A percentile compares a stretch with the other conserved stretches of the same genome.
phyloP scores from a whole-genome alignment of 2,888 invertebrate genomes.

The Pelosia muscerda region DNA sequence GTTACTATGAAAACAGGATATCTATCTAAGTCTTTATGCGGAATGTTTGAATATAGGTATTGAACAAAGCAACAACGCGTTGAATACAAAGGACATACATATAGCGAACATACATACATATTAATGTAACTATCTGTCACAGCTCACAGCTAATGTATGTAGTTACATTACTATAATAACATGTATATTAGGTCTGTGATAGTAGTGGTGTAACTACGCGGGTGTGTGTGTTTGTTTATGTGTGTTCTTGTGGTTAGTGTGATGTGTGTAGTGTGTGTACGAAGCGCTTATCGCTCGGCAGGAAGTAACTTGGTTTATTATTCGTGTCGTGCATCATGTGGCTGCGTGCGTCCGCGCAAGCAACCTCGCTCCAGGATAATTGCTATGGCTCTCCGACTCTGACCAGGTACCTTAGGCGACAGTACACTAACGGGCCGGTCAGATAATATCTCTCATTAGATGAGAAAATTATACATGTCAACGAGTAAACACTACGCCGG shows the following conservation, averaged over 20 bases:
- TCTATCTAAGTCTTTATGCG: conserved; percentile 26
- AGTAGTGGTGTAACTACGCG: conserved; percentile 28
- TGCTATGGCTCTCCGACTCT: conserved; percentile 58
- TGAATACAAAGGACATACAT: conserved; percentile 50
- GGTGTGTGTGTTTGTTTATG: conserved; percentile 38
- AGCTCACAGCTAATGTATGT: conserved; percentile 47
- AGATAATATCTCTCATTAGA: conserved; percentile 77
- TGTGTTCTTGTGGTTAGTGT: conserved; percentile 61
- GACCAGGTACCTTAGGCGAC: conserved; percentile 63
- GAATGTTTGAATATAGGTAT: conserved; percentile 42
- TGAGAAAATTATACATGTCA: conserved; percentile 65
- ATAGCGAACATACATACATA: conserved; percentile 29
- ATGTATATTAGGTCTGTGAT: conserved; percentile 51
- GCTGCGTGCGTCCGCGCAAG: conserved; percentile 72
- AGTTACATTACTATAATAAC: conserved; percentile 51
- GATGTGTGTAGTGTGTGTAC: conserved; percentile 67
- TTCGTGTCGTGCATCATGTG: conserved; percentile 84
- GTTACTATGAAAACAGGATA: conserved; percentile 30
- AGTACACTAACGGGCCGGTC: conserved; percentile 70
- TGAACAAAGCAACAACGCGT: conserved; percentile 49
- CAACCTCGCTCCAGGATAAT: conserved; percentile 72
- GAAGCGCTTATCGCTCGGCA: conserved; percentile 82
- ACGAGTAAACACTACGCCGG: conserved; percentile 41
- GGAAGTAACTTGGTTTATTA: conserved; percentile 86
- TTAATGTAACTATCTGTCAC: conserved; percentile 43